Evolutionary conservation across 2,113 vertebrate genomes (phyloP).

Genomic region (Tetrao urogallus): DNA sequence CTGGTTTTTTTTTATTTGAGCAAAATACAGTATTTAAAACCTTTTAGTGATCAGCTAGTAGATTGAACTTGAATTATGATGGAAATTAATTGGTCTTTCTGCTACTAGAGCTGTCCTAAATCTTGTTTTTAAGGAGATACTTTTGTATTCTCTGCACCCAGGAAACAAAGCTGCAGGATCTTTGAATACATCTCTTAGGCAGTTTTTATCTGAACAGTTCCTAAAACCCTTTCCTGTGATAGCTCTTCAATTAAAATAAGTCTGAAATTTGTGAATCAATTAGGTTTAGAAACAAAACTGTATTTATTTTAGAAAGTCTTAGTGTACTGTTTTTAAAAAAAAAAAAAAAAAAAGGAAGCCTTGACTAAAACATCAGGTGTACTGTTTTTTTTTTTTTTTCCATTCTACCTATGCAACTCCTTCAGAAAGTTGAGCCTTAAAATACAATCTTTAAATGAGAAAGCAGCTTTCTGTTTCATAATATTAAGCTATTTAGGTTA

Average conservation of each 20-base stretch:
- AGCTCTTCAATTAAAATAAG: background rate
- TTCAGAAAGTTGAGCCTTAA: background rate
- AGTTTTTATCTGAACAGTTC: background rate
- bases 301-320: background rate
- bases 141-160: background rate
- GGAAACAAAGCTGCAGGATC: background rate
- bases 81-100: background rate
- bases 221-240: background rate
- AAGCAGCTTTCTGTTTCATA: background rate
- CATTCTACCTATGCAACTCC: background rate
- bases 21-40: background rate
- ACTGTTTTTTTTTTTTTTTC: background rate
- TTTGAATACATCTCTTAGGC: background rate
- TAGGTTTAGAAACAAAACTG: background rate
- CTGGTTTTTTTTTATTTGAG: background rate
- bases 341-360: background rate
- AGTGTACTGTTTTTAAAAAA: background rate
- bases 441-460: background rate
- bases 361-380: background rate
- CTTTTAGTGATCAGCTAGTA: background rate
- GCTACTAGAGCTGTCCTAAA: background rate
- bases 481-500: background rate
- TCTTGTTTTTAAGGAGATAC: background rate
- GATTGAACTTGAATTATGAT: background rate
- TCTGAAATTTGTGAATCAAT: background rate